Base-by-base conservation (phyloP, 2,797 vertebrate species). In the Enteromius argenteus region DNA sequence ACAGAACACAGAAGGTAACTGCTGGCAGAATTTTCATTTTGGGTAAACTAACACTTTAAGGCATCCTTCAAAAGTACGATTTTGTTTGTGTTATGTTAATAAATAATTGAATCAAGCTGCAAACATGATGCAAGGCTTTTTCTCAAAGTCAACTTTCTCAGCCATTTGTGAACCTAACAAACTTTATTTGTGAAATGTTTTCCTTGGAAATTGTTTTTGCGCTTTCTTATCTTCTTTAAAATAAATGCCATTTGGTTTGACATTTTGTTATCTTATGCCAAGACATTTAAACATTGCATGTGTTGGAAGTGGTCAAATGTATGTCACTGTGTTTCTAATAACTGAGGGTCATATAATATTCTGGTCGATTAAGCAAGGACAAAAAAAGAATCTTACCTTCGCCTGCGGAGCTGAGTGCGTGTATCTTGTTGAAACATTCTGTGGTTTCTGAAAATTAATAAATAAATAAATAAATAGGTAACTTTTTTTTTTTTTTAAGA, bases 71-170 rank as follows among this genome's bases (percentile, higher is more conserved):
- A 4, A 49, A 46, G 14, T 9, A 19, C 5, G 42, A 30, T 49
- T 73, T 32, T 0, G 15, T 72, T 51, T 53, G 46, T 10, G 4
- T 4, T n/a, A 53, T 14, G n/a, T n/a, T 53, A 35, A 74, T 53
- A 74, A 53, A 35, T 53, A 13, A 14, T n/a, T 74, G 30, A 53
- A 74, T 74, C 42, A 35, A 68, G n/a, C 77, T 67, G 62, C 62
- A 79, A 79, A 67, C 11, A 79, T 23, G 3, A 67, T 79, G 62
- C 44, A 10, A 67, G 42, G 51, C 19, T 17, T n/a, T 49, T 15
- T 62, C n/a, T 60, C 32, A 9, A 58, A 58, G 17, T 2, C 2
- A 15, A 77, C 58, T 49, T 79, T 72, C 14, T 46, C 0, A 46
- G 69, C 3, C 44, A 30, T 71, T 71, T 72, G 23, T 46, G 4